Conservation (phyloP, 1,140 invertebrate species). For the Drosophila miranda region DNA sequence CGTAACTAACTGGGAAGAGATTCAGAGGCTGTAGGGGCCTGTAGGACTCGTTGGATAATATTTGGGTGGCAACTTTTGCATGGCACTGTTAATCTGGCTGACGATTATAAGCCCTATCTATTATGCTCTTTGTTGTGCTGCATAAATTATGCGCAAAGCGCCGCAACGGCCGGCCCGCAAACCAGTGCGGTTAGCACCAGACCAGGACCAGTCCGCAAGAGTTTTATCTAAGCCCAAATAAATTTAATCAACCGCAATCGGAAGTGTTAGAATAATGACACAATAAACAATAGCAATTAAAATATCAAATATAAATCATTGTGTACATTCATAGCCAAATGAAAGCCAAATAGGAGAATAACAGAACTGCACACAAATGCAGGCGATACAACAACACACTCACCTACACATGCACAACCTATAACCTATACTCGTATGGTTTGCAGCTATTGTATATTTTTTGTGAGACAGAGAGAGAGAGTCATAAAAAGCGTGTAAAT, state of each 20-base stretch:
- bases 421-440: neutral
- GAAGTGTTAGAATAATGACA: conserved; percentile 81
- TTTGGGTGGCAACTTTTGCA: conserved; percentile 35
- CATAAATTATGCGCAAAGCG: conserved; percentile 69
- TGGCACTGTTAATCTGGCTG: conserved; percentile 48
- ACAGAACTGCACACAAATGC: conserved; percentile 57
- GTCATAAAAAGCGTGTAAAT: conserved; percentile 71
- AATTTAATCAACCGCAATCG: conserved; percentile 80
- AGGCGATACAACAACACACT: conserved; percentile 20
- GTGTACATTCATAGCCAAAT: conserved; percentile 73
- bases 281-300: conserved; percentile 81
- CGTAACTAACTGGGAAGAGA: neutral
- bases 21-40: conserved; percentile 15
- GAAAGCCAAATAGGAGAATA: conserved; percentile 48
- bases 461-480: conserved; percentile 40
- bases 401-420: conserved; percentile 40
- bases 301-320: conserved; percentile 80
- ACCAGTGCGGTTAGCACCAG: conserved; percentile 59
- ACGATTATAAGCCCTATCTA: conserved; percentile 59
- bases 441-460: conserved; percentile 1
- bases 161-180: conserved; percentile 27
- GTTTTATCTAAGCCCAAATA: conserved; percentile 74
- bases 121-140: conserved; percentile 61
- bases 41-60: conserved; percentile 19
- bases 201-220: conserved; percentile 1